Percentiles rank a stretch among this genome's conserved stretches.
Evolutionary conservation across 1,140 invertebrate genomes (phyloP).

Genomic region (Oedothorax gibbosus): DNA sequence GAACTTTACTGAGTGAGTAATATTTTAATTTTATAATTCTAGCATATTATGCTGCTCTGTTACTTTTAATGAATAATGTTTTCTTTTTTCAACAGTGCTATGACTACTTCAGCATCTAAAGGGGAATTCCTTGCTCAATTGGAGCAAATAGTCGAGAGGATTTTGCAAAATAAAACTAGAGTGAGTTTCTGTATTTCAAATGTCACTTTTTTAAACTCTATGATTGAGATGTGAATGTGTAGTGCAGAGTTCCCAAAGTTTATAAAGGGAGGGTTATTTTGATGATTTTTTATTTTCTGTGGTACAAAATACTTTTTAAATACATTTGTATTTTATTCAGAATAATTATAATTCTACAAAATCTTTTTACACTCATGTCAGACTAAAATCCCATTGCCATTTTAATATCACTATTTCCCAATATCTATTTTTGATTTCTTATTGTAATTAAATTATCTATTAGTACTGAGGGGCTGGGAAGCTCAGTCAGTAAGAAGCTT

Average conservation of each 20-base stretch:
- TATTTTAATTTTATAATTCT: conserved; percentile 1
- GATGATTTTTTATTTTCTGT: too few relatives aligned
- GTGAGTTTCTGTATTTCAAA: conserved; percentile 68
- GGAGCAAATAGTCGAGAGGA: conserved; percentile 85
- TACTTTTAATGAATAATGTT: neutral
- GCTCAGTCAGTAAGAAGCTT: too few relatives aligned
- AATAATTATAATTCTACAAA: neutral
- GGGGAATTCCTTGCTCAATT: conserved; percentile 91
- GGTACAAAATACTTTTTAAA: neutral
- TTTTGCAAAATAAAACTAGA: conserved; percentile 84
- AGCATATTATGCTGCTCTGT: neutral
- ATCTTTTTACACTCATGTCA: too few relatives aligned
- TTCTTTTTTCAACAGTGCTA: conserved; percentile 67
- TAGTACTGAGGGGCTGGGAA: too few relatives aligned
- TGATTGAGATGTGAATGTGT: too few relatives aligned
- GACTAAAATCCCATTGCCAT: too few relatives aligned
- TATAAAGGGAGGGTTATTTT: too few relatives aligned
- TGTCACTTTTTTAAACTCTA: too few relatives aligned
- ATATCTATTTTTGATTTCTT: too few relatives aligned
- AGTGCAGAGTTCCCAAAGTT: too few relatives aligned
- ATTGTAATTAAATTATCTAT: too few relatives aligned
- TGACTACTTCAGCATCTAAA: conserved; percentile 71
- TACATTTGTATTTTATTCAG: neutral
- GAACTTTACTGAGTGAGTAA: conserved; percentile 86
- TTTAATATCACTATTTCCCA: too few relatives aligned